Evolutionary conservation across 2,888 invertebrate species (phyloP).

Genomic region (Watsonalla cultraria): DNA sequence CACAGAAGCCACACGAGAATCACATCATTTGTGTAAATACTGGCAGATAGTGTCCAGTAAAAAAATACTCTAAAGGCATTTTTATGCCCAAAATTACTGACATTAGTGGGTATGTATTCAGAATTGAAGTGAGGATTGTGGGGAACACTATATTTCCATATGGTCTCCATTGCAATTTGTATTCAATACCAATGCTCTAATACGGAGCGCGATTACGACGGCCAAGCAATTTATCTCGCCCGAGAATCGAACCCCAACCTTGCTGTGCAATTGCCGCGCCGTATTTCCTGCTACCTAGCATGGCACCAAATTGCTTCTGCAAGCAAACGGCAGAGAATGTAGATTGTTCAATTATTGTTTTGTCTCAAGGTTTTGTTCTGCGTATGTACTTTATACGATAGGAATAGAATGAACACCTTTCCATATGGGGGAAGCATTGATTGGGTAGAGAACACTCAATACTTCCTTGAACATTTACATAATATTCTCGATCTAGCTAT

Average conservation of each 20-base stretch:
- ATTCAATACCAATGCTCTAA: conserved; percentile 68
- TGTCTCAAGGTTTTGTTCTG: conserved; percentile 30
- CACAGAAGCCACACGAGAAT: no score
- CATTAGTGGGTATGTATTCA: no score
- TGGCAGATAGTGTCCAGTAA: no score
- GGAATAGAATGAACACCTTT: conserved; percentile 7
- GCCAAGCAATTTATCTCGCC: conserved; percentile 58
- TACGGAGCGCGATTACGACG: conserved; percentile 63
- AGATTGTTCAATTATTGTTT: conserved; percentile 67
- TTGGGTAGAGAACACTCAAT: neutral
- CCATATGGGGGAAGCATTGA: conserved; percentile 7
- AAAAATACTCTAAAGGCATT: no score
- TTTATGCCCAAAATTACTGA: no score
- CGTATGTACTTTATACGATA: conserved; percentile 8
- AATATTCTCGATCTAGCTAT: no score
- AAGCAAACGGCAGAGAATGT: conserved; percentile 63
- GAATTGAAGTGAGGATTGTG: no score
- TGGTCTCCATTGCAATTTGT: conserved; percentile 52
- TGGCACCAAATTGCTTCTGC: conserved; percentile 68
- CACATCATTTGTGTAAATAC: no score
- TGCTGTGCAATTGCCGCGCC: conserved; percentile 49
- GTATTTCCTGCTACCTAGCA: conserved; percentile 63
- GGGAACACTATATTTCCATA: conserved; percentile 16
- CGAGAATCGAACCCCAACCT: conserved; percentile 59
- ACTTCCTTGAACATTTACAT: neutral